A percentile compares a stretch with the other conserved stretches of the same genome.
Conservation (phyloP, 2,888 invertebrate species). For the Sturmia bella region DNA sequence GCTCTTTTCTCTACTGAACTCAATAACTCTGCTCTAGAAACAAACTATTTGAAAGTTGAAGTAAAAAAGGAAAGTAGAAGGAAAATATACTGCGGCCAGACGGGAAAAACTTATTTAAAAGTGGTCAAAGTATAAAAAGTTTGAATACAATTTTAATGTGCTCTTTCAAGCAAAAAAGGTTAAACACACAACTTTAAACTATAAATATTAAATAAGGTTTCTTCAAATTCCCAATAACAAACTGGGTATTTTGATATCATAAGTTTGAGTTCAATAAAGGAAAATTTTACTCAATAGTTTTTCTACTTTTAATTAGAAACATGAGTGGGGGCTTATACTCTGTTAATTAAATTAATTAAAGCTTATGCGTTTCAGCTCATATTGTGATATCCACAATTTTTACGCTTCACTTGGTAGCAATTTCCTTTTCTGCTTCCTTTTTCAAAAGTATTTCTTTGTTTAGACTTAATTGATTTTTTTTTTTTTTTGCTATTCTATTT, state of each 20-base stretch:
- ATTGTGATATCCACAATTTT: not conserved
- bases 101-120: not conserved
- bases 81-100: not conserved
- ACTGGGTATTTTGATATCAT: not conserved
- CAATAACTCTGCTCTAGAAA: constrained; percentile 11
- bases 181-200: constrained; percentile 1
- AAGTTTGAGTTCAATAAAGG: not conserved
- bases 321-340: not conserved
- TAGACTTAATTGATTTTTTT: constrained; percentile 41
- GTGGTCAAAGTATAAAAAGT: not conserved
- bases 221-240: not conserved
- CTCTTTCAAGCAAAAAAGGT: not conserved
- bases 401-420: constrained; percentile 8
- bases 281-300: constrained; percentile 9
- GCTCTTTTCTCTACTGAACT: constrained; percentile 5
- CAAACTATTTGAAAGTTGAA: not conserved
- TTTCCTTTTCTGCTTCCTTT: constrained; percentile 16
- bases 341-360: constrained; percentile 50
- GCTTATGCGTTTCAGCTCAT: not conserved
- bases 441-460: not conserved
- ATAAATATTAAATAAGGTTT: constrained; percentile 23
- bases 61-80: not conserved
- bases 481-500: constrained; percentile 25
- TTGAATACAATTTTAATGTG: not conserved
- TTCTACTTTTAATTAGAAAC: not conserved